These are phyloP conservation scores for Polydrusus pterygomalis DNA, from an alignment of 2,888 invertebrate genomes.

Conservation along the genomic window DNA sequence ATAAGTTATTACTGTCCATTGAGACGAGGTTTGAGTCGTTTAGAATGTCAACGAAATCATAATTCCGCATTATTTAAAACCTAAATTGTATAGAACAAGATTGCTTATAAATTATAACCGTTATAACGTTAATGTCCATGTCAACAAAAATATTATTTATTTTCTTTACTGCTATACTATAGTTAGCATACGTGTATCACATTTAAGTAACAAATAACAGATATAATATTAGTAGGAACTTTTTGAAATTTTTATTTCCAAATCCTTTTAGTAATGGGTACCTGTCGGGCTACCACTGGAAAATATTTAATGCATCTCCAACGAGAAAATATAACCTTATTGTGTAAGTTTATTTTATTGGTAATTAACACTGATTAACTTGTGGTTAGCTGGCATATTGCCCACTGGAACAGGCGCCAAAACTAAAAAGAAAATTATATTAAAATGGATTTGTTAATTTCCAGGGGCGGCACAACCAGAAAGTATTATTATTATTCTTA, in stretches of 20 bases:
- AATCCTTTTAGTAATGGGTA: neutral
- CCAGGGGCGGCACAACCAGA: too few species aligned
- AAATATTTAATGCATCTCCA: neutral
- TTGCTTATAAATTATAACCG: too few species aligned
- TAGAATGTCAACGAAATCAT: neutral
- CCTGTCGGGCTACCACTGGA: neutral
- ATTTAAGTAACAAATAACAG: too few species aligned
- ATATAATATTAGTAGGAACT: too few species aligned
- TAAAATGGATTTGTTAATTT: neutral
- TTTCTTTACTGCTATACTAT: too few species aligned
- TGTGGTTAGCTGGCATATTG: neutral
- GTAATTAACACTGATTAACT: conserved; percentile 1
- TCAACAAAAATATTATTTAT: too few species aligned
- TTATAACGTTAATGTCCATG: too few species aligned
- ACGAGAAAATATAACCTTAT: neutral
- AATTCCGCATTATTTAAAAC: too few species aligned
- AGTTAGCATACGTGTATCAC: too few species aligned
- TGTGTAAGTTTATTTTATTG: neutral
- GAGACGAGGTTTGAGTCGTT: neutral
- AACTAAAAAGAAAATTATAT: neutral
- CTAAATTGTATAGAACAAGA: too few species aligned
- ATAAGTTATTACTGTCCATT: neutral
- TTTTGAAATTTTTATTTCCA: too few species aligned
- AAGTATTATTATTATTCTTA: too few species aligned
- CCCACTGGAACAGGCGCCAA: neutral